Evolutionary conservation across 2,113 vertebrate species (phyloP), one percentile per base, ranked within the genome.

Genomic region (Perognathus longimembris): DNA sequence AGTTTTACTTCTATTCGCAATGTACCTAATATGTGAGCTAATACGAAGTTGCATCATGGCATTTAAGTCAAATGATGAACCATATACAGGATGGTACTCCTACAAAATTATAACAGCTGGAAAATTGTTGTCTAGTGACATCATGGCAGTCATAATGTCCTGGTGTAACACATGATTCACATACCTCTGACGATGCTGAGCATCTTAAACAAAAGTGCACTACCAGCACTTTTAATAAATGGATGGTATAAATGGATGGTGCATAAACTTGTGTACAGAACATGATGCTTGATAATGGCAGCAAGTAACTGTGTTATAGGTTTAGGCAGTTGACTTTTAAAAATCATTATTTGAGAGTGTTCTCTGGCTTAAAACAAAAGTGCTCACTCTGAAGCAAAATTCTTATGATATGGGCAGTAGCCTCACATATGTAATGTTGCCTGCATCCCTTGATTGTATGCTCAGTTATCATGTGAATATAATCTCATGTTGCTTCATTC

Each of bases 1-100:
- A 54, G 64, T 91, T 89, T 88, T 45, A 80, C 7, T 45, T 34
- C 18, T 70, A 70, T 77, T 92, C 88, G 85, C 57, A 57, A 18
- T 79, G 32, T 63, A 69, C 24, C 12, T 83, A 71, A 80, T 6
- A 6, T 50, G 7, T 6, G 75, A 22, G 79, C 36, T 42, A 90
- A 93, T 50, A 28, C 5, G 9, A 90, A 36, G 38, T 28, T 66
- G 6, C 12, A 26, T 40, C 61, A 82, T 32, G 8, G 45, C 24
- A 45, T 69, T 67, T 67, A 24, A 45, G 9, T 54, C n/a, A 24
- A 67, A 75, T 54, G 42, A 42, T 64, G 6, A 32, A 24, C 34
- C 30, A 15, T 20, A 54, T 64, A 67, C n/a, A 21, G 30, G 9
- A 76, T 67, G 18, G 50, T 36, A 61, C 26, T 40, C 69, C 57